Evolutionary conservation across 2,797 vertebrate species (phyloP).

Genomic region (Dryobates pubescens): DNA sequence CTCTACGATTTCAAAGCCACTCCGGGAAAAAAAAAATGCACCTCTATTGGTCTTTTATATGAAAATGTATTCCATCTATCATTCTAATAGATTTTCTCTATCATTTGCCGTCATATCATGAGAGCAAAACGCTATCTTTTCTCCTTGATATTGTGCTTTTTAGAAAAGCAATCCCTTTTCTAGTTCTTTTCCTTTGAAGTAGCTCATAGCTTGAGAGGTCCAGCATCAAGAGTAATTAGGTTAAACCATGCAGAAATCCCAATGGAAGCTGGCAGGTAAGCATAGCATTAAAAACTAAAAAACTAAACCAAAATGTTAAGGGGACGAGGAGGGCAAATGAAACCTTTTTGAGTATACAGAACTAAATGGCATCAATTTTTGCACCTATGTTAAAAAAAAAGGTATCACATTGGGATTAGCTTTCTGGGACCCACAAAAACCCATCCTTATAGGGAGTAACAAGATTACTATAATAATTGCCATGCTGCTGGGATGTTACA

Average conservation of each 20-base stretch:
- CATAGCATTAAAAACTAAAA: conserved; percentile 68
- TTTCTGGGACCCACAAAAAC: conserved; percentile 31
- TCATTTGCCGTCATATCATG: conserved; percentile 69
- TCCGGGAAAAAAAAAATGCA: conserved; percentile 58
- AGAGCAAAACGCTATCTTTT: conserved; percentile 73
- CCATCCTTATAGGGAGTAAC: conserved; percentile 3
- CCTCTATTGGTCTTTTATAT: conserved; percentile 59
- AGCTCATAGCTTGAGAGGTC: conserved; percentile 67
- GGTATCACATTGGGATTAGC: neutral
- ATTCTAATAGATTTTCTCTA: conserved; percentile 70
- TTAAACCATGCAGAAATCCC: conserved; percentile 76
- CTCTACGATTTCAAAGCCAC: conserved; percentile 67
- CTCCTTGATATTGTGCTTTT: conserved; percentile 67
- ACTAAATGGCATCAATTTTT: conserved; percentile 30
- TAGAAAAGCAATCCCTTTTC: conserved; percentile 46
- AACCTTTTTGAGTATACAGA: conserved; percentile 37
- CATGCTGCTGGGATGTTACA: neutral
- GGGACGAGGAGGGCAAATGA: conserved; percentile 45
- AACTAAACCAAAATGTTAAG: conserved; percentile 58
- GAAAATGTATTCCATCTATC: conserved; percentile 74
- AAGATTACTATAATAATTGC: conserved; percentile 9
- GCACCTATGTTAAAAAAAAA: neutral
- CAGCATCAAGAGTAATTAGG: conserved; percentile 69
- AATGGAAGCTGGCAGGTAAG: conserved; percentile 60
- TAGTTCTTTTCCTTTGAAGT: conserved; percentile 66